These are phyloP conservation scores for Lagocephalus sceleratus DNA, from an alignment of 2,797 vertebrate species.

Conservation along the genomic window DNA sequence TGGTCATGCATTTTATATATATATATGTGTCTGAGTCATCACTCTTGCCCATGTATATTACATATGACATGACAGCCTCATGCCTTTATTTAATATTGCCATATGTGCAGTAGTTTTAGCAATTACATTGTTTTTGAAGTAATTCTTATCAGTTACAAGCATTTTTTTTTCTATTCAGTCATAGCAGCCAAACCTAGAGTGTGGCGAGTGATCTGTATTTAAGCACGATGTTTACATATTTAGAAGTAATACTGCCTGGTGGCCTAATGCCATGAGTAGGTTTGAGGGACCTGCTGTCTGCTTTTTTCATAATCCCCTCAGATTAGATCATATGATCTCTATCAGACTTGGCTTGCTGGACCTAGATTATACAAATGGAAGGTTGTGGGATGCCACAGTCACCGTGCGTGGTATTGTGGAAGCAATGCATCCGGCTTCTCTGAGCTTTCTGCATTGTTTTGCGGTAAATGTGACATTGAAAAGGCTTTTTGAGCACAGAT, in stretches of 20 bases:
- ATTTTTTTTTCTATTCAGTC: conserved; percentile 11
- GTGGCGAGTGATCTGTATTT: conserved; percentile 55
- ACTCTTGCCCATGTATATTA: conserved; percentile 1
- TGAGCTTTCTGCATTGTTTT: no score
- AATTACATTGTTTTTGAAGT: neutral
- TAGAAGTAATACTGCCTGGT: conserved; percentile 60
- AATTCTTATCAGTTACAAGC: neutral
- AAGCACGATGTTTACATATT: conserved; percentile 73
- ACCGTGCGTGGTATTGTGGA: conserved; percentile 9
- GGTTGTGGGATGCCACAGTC: conserved; percentile 31
- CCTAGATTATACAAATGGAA: conserved; percentile 58
- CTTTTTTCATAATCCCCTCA: conserved; percentile 69
- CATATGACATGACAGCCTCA: conserved; percentile 6
- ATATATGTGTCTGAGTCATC: conserved; percentile 12
- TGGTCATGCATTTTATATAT: conserved; percentile 11
- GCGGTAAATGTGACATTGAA: conserved; percentile 1
- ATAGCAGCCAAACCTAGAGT: conserved; percentile 19
- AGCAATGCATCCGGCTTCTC: conserved; percentile 9
- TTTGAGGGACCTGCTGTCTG: conserved; percentile 56
- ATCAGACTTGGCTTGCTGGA: conserved; percentile 55
- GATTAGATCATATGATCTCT: conserved; percentile 78
- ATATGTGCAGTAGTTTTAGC: no score
- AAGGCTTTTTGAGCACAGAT: neutral
- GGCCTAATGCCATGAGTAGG: conserved; percentile 62
- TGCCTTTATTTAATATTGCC: neutral